Conservation (phyloP, 1,140 invertebrate species). For the Rhopalosiphum maidis region DNA sequence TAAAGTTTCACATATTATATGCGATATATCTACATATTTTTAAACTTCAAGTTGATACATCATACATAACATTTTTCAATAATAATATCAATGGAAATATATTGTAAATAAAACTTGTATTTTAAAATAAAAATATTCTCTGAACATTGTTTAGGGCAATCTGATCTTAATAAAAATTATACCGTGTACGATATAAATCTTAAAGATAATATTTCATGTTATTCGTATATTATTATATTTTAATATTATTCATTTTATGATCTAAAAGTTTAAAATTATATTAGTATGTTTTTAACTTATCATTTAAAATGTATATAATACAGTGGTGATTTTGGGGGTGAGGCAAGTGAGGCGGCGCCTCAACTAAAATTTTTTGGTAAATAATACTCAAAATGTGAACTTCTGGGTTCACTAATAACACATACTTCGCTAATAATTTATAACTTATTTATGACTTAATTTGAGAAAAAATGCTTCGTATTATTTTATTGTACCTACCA, state of each 20-base stretch:
- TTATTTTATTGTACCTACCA: no score
- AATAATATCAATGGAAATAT: background rate
- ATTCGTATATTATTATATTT: background rate
- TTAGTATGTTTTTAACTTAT: background rate
- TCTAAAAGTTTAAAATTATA: no score
- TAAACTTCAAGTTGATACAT: background rate
- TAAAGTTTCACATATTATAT: background rate
- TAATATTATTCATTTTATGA: no score
- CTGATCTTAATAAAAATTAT: background rate
- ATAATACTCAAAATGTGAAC: no score
- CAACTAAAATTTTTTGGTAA: no score
- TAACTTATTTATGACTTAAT: no score
- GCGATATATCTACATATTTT: background rate
- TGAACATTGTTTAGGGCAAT: background rate
- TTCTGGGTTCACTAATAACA: no score
- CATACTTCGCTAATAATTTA: no score
- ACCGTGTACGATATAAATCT: background rate
- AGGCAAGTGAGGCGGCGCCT: no score
- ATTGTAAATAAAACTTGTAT: background rate
- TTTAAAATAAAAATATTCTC: constrained; percentile 8
- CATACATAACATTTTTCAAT: background rate
- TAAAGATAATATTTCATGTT: background rate
- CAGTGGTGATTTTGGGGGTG: no score
- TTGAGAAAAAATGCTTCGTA: no score
- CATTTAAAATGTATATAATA: background rate